These are phyloP conservation scores for Lepeophtheirus nordmannii DNA, from an alignment of 2,888 invertebrate species.

Conservation along the genomic window DNA sequence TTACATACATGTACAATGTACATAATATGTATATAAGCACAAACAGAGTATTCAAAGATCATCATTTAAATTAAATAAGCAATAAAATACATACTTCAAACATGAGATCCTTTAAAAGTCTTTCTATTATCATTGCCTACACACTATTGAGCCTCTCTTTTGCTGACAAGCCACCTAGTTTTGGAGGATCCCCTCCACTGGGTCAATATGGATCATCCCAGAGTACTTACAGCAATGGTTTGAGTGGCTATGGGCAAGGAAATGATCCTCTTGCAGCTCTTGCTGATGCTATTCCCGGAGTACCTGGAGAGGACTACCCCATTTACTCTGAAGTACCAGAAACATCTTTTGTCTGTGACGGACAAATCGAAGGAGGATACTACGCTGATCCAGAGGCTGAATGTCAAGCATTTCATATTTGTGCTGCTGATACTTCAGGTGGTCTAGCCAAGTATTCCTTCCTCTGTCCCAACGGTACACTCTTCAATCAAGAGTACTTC, in stretches of 20 bases:
- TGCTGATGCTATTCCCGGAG: conserved; percentile 11
- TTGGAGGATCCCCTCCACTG: neutral
- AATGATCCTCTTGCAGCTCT: neutral
- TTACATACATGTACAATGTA: no score
- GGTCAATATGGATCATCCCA: neutral
- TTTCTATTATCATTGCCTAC: no score
- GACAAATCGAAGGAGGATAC: conserved; percentile 16
- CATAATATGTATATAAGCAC: no score
- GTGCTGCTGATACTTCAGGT: neutral
- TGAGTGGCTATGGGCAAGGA: neutral
- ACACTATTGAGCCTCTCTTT: no score
- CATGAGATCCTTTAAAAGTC: no score
- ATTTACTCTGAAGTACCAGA: conserved; percentile 15
- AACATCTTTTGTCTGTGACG: conserved; percentile 12
- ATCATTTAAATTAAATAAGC: no score
- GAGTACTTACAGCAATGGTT: neutral
- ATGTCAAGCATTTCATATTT: conserved; percentile 16
- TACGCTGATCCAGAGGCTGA: conserved; percentile 18
- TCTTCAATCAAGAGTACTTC: conserved; percentile 6
- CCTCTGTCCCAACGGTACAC: conserved; percentile 8
- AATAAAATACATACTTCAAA: no score
- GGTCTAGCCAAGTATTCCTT: conserved; percentile 16
- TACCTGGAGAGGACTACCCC: conserved; percentile 12
- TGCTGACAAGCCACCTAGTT: neutral
- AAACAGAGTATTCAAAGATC: no score